Evolutionary conservation across 2,888 invertebrate species (phyloP).

Genomic region (Drepanosiphum platanoidis): DNA sequence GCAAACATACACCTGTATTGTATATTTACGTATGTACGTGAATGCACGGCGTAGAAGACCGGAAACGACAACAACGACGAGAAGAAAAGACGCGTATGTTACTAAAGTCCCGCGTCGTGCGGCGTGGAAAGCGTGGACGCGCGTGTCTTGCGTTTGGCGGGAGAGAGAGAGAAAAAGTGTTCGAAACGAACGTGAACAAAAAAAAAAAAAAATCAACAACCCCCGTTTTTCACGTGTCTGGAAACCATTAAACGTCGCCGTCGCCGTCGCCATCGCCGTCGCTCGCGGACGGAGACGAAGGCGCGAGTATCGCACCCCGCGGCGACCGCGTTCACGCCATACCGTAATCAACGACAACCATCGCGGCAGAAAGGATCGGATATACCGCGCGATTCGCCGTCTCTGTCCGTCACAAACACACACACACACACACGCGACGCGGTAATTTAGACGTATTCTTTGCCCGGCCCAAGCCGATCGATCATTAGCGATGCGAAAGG

Average conservation of each 20-base stretch:
- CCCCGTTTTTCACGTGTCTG: conserved; percentile 49
- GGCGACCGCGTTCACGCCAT: conserved; percentile 38
- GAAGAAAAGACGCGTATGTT: neutral
- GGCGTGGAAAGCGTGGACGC: neutral
- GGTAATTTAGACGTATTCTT: neutral
- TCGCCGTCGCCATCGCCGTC: too few species aligned
- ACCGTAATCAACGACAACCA: conserved; percentile 33
- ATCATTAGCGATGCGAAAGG: neutral
- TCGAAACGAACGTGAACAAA: neutral
- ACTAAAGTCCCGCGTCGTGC: too few species aligned
- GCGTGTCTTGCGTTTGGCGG: too few species aligned
- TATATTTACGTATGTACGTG: too few species aligned
- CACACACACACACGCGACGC: neutral
- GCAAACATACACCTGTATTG: too few species aligned
- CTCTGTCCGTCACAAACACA: neutral
- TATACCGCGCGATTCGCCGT: neutral
- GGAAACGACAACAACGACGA: neutral
- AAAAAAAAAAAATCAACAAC: too few species aligned
- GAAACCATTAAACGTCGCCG: conserved; percentile 41
- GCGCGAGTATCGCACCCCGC: neutral
- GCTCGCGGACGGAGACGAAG: too few species aligned
- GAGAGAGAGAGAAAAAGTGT: neutral
- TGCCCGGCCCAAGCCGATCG: neutral
- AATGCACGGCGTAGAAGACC: neutral
- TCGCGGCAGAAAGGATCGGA: neutral